Evolutionary conservation across 2,113 vertebrate species (phyloP).

Genomic region (Nansenia antarctica): DNA sequence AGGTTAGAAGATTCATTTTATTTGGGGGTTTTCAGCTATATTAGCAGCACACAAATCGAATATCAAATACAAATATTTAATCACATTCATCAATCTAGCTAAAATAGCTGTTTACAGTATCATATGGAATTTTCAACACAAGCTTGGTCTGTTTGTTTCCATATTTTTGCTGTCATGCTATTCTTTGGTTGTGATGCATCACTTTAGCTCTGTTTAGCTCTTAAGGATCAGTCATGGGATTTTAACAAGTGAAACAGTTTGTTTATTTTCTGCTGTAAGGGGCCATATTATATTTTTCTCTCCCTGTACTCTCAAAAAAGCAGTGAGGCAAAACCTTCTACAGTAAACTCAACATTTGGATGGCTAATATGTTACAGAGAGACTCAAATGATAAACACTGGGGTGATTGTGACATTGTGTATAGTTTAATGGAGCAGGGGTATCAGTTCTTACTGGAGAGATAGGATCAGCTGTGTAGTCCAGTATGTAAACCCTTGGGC

Average conservation of each 20-base stretch:
- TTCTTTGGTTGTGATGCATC: neutral
- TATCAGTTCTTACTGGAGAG: constrained; percentile 39
- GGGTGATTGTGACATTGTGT: constrained; percentile 54
- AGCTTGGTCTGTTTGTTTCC: no score
- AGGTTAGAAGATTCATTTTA: no score
- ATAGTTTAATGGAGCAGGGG: constrained; percentile 53
- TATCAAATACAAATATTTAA: no score
- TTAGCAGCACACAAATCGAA: no score
- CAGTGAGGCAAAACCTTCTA: constrained; percentile 35
- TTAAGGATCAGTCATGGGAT: constrained; percentile 21
- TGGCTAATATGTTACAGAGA: constrained; percentile 53
- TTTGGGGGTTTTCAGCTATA: no score
- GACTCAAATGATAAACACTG: constrained; percentile 56
- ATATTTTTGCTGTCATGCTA: neutral
- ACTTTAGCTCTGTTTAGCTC: neutral
- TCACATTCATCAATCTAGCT: no score
- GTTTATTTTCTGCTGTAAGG: constrained; percentile 36
- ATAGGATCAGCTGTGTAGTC: constrained; percentile 44
- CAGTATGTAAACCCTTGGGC: constrained; percentile 49
- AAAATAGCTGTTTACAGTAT: no score
- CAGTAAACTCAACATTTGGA: constrained; percentile 40
- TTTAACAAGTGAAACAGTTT: constrained; percentile 49
- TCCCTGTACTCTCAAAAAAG: constrained; percentile 23
- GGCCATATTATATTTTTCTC: constrained; percentile 4
- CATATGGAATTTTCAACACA: no score